These are phyloP conservation scores for Tragelaphus buxtoni DNA, from an alignment of 2,113 vertebrate species.

Conservation along the genomic window DNA sequence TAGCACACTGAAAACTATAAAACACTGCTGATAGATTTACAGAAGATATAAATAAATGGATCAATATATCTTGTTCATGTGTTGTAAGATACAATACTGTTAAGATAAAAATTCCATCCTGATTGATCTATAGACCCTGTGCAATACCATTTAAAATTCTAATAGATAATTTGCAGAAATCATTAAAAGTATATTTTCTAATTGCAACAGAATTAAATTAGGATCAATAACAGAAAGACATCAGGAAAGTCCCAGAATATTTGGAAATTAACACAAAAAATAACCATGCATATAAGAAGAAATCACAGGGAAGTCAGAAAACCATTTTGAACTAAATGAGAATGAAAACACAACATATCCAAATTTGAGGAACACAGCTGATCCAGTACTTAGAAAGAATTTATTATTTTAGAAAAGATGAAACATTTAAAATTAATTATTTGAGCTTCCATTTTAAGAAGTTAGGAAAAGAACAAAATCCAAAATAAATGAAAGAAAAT, in stretches of 20 bases:
- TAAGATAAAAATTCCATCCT: background rate
- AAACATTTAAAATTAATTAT: background rate
- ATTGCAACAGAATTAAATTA: background rate
- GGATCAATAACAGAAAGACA: background rate
- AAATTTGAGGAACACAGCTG: background rate
- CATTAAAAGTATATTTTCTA: background rate
- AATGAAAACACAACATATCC: background rate
- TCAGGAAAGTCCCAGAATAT: background rate
- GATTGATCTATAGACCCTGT: background rate
- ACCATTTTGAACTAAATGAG: background rate
- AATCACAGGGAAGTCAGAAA: background rate
- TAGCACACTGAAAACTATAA: background rate
- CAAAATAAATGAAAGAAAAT: background rate
- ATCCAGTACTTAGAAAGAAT: background rate
- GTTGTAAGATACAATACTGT: background rate
- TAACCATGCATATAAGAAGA: background rate
- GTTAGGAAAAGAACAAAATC: background rate
- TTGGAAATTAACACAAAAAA: background rate
- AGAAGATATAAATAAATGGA: background rate
- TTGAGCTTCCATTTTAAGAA: background rate
- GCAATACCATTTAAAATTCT: background rate
- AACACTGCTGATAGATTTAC: background rate
- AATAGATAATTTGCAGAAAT: background rate
- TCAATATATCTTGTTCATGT: background rate
- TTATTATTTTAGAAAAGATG: background rate